Conservation (phyloP, 2,888 invertebrate species). For the Xylocampa areola region DNA sequence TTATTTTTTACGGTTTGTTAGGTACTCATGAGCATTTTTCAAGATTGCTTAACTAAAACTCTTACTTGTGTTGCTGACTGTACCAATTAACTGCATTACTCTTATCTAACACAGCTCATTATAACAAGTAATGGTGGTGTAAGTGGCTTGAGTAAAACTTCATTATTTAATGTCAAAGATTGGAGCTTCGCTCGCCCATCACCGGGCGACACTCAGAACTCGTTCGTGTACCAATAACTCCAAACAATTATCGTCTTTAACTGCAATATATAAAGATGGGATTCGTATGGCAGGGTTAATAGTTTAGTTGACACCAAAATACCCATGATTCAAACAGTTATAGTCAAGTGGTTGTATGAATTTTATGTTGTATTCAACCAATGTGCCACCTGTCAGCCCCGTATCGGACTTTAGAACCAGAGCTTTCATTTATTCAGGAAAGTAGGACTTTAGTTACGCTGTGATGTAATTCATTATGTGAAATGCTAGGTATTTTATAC, state of each 20-base stretch:
- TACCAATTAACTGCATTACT: conserved; percentile 81
- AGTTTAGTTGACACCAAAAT: conserved; percentile 46
- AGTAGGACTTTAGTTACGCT: conserved; percentile 11
- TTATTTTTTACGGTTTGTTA: too few species aligned
- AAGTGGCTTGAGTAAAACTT: conserved; percentile 77
- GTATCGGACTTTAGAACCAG: conserved; percentile 17
- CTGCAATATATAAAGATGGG: neutral
- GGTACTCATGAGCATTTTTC: too few species aligned
- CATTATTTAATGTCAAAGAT: conserved; percentile 84
- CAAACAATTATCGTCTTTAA: conserved; percentile 56
- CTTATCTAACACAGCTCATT: conserved; percentile 81
- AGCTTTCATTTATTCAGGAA: conserved; percentile 32
- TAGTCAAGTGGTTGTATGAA: conserved; percentile 42
- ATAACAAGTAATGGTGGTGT: conserved; percentile 76
- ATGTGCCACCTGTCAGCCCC: conserved; percentile 42
- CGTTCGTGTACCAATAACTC: conserved; percentile 49
- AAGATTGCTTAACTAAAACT: too few species aligned
- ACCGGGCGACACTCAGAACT: conserved; percentile 65
- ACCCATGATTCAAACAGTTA: conserved; percentile 56
- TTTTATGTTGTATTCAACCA: conserved; percentile 40
- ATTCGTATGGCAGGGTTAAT: conserved; percentile 1
- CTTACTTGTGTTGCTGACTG: too few species aligned
- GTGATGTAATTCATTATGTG: too few species aligned
- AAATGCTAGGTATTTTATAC: too few species aligned
- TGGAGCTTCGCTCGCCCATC: conserved; percentile 71